Base-by-base conservation (phyloP, 2,888 invertebrate genomes). In the Oasisia sp. region DNA sequence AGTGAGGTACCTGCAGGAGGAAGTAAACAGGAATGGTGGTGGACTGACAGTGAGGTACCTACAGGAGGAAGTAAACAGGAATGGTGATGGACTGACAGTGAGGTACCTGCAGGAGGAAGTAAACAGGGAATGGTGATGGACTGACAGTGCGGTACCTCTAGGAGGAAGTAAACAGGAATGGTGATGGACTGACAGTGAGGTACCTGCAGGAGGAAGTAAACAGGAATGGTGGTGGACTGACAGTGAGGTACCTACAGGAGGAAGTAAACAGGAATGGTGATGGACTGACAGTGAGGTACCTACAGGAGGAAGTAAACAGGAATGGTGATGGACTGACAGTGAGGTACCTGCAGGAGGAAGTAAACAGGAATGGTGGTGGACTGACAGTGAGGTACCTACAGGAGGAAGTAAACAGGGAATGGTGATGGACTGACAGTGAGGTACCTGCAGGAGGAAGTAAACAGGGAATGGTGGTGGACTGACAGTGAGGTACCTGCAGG, bases 91-190 rank as follows among this genome's bases (percentile, higher is more conserved):
- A 45, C 4, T 3, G 11, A 19, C 14, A 58, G n/a, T 58, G 7
- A 58, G 58, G 19, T 58, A 58, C 7, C 58, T 12, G 58, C 12
- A 58, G 58, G 12, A 58, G 58, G 58, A 58, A 58, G 14, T 58
- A 19, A 19, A n/a, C n/a, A n/a, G n/a, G n/a, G n/a, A n/a, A n/a
- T n/a, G n/a, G n/a, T n/a, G n/a, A n/a, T n/a, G n/a, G n/a, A n/a
- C n/a, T n/a, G n/a, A n/a, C n/a, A n/a, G 19, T 12, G 58, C 11
- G 58, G 19, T 58, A 96, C 96, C 95, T 96, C 95, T 32, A 96
- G 94, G 0, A 96, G 95, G 91, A 95, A 95, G 92, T 95, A 95
- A n/a, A 96, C 96, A 58, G 96, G 94, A 96, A 97, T 97, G 89
- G 97, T 95, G 1, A 97, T 96, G n/a, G 97, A 45, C n/a, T 45